Conservation (phyloP, 1,140 invertebrate genomes). For the Drosophila ambigua region DNA sequence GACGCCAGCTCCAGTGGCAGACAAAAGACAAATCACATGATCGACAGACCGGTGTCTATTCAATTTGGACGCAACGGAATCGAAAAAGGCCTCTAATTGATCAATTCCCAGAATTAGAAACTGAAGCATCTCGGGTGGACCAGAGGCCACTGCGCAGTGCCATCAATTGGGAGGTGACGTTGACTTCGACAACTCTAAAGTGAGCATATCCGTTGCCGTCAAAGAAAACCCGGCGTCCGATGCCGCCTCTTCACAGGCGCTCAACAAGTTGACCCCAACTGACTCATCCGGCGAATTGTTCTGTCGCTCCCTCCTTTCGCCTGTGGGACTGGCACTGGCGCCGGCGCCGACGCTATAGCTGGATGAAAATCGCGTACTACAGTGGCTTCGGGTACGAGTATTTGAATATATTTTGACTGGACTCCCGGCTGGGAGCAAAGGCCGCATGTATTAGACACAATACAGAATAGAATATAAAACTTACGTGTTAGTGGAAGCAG, state of each 20-base stretch:
- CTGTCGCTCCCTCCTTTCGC: not conserved
- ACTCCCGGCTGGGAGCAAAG: conserved; percentile 24
- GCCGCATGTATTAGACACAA: conserved; percentile 32
- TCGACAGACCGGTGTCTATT: conserved; percentile 22
- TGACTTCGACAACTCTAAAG: conserved; percentile 38
- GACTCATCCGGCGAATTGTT: conserved; percentile 46
- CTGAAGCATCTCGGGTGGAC: conserved; percentile 50
- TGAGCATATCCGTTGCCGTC: conserved; percentile 64
- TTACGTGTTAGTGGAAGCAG: conserved; percentile 70
- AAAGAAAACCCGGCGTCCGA: conserved; percentile 11
- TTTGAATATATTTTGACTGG: conserved; percentile 35
- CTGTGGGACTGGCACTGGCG: conserved; percentile 18
- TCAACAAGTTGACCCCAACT: conserved; percentile 38
- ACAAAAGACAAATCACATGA: conserved; percentile 58
- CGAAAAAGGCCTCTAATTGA: conserved; percentile 55
- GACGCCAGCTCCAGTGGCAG: conserved; percentile 8
- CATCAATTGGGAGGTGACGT: conserved; percentile 37
- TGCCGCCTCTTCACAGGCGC: no score
- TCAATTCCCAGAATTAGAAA: conserved; percentile 79
- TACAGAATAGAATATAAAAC: conserved; percentile 29
- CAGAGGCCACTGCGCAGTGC: conserved; percentile 23
- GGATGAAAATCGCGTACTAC: conserved; percentile 30
- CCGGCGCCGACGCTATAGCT: conserved; percentile 27
- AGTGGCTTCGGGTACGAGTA: conserved; percentile 8
- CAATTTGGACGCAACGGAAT: conserved; percentile 3